Conservation (phyloP, 2,797 vertebrate species). For the Phalanger gymnotis region DNA sequence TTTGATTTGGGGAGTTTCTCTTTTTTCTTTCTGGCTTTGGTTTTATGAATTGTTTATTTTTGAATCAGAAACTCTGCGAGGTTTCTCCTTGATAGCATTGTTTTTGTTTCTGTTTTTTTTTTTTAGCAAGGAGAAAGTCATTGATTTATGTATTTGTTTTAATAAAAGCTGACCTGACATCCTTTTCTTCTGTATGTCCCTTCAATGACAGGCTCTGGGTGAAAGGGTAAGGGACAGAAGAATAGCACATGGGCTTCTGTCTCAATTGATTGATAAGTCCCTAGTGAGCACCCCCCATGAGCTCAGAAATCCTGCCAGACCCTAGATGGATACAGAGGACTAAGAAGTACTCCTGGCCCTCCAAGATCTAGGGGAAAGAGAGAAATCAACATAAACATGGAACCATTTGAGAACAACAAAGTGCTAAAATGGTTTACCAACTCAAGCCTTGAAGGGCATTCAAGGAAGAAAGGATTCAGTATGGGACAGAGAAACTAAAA, state of each 20-base stretch:
- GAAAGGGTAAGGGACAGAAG: not conserved
- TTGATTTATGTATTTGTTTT: constrained; percentile 30
- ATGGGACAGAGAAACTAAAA: not conserved
- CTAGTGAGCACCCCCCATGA: not conserved
- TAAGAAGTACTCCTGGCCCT: not conserved
- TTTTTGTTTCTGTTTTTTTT: not conserved
- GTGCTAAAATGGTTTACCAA: not conserved
- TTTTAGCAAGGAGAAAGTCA: constrained; percentile 37
- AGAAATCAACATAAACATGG: not conserved
- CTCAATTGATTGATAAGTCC: not conserved
- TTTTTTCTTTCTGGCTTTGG: constrained; percentile 28
- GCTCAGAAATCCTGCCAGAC: not conserved
- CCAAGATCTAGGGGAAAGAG: not conserved
- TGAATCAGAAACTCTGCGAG: constrained; percentile 37
- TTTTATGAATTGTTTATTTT: constrained; percentile 42
- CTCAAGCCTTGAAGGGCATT: not conserved
- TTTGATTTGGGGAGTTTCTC: not conserved
- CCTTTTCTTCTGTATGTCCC: constrained; percentile 19
- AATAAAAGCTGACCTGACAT: constrained; percentile 63
- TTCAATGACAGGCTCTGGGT: not conserved
- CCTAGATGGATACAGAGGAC: not conserved
- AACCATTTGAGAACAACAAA: not conserved
- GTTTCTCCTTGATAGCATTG: constrained; percentile 10
- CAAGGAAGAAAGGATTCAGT: not conserved
- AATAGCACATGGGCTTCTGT: not conserved